A percentile compares a stretch with the other conserved stretches of the same genome.
phyloP scores from a whole-genome alignment of 2,888 invertebrate species.

The Emesis furor region DNA sequence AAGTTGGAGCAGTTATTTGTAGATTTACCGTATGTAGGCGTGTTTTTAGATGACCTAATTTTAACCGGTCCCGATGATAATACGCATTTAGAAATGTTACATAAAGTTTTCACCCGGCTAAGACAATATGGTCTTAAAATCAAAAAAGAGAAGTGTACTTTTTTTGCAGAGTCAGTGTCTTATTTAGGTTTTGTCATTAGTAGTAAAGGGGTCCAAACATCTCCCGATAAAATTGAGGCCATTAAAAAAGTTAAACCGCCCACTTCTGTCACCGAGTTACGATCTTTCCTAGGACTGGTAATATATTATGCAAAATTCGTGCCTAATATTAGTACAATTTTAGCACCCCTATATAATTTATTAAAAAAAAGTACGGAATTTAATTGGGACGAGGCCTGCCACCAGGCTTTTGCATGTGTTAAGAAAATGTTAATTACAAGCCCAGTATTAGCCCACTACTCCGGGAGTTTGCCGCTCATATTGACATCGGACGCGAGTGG shows the following conservation, averaged over 20 bases:
- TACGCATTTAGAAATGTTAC: neutral
- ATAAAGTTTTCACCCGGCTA: neutral
- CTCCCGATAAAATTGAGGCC: conserved; percentile 47
- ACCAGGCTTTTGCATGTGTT: neutral
- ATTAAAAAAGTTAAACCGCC: conserved; percentile 34
- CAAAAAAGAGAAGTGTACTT: neutral
- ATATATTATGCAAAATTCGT: conserved; percentile 81
- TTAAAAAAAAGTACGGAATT: no score
- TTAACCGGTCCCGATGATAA: neutral
- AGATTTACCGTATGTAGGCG: neutral
- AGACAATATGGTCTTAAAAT: neutral
- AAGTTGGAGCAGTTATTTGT: conserved; percentile 49
- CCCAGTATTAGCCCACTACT: conserved; percentile 45
- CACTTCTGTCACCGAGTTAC: conserved; percentile 31
- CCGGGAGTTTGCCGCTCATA: conserved; percentile 31
- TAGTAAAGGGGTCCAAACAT: conserved; percentile 46
- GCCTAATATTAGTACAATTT: conserved; percentile 47
- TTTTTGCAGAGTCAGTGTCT: neutral
- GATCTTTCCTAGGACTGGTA: conserved; percentile 77
- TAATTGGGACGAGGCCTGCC: neutral
- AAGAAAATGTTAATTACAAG: conserved; percentile 24
- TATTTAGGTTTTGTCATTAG: conserved; percentile 33
- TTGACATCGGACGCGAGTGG: conserved; percentile 46
- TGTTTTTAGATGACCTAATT: no score
- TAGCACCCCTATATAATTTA: conserved; percentile 22